Base-by-base conservation (phyloP, 2,113 vertebrate genomes). In the Cheilinus undulatus region DNA sequence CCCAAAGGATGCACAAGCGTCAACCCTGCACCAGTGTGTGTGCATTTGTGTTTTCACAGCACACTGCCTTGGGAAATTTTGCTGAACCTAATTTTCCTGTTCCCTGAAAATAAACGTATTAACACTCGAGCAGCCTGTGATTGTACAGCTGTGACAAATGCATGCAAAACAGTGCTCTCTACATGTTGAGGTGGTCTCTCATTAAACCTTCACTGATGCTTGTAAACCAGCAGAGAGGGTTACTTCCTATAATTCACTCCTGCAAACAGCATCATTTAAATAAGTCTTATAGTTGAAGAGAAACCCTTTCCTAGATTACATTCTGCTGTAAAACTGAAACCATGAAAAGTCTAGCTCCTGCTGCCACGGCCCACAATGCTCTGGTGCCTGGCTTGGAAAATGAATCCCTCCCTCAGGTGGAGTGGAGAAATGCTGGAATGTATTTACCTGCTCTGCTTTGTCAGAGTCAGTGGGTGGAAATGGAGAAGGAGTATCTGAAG, bases 391-490 rank as follows among this genome's bases (percentile, higher is more conserved):
- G 50, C 26, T 61, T 46, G 23, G 57, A 57, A 63, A 71, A 74
- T 53, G 46, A 76, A 84, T 82, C 43, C 54, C 32, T 65, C 57
- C 59, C 75, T 76, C 65, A 69, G 73, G 72, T 60, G 74, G n/a
- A 76, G 76, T 13, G 63, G 43, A 48, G 51, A 76, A 70, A 76
- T 30, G 23, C 74, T 64, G 61, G 49, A 77, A 67, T 73, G 65
- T 64, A 65, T 83, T 78, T 74, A 76, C 68, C 69, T 72, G 38
- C 60, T 83, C 57, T 65, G 28, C 83, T 81, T 83, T 40, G 15
- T 26, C 7, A 3, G 23, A 54, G 58, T 61, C 8, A 56, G 66
- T 83, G 69, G 83, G 62, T 86, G 78, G 59, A 72, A 24, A 54
- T 17, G 36, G 57, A 70, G 52, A 20, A 28, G 50, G 27, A 69